These are phyloP conservation scores for Heliconius hortense DNA, from an alignment of 2,888 invertebrate genomes.

Conservation along the genomic window DNA sequence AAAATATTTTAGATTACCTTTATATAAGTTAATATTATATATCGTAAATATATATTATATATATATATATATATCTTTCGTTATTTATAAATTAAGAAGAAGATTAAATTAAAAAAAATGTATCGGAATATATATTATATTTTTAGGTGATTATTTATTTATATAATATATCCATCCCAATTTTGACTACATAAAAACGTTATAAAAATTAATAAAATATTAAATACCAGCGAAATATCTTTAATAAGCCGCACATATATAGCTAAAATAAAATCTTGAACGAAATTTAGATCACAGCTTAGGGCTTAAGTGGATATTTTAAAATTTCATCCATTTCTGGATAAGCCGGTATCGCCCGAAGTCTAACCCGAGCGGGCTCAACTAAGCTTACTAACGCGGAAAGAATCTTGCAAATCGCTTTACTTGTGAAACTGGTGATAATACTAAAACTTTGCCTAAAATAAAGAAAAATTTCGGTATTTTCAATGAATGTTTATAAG, in stretches of 20 bases:
- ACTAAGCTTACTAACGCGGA: conserved; percentile 26
- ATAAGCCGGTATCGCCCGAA: conserved; percentile 26
- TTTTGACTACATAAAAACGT: background rate
- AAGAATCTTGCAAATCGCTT: conserved; percentile 38
- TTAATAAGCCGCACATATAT: background rate
- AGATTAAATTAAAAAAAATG: no score
- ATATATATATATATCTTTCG: background rate
- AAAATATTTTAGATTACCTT: background rate
- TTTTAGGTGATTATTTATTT: background rate
- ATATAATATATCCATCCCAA: background rate
- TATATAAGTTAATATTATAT: background rate
- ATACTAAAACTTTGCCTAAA: conserved; percentile 21
- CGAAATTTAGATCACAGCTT: background rate
- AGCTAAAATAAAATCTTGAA: background rate
- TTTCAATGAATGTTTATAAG: no score
- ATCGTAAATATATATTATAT: background rate
- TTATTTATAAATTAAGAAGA: no score
- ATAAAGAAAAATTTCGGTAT: background rate
- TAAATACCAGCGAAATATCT: background rate
- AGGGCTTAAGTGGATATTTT: conserved; percentile 18
- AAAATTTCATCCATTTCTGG: conserved; percentile 28
- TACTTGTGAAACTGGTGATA: conserved; percentile 24
- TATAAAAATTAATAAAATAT: background rate
- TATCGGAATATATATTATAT: no score
- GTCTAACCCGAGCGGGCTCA: conserved; percentile 16